These are phyloP conservation scores for Phoeniculus purpureus DNA, from an alignment of 2,797 vertebrate genomes.

Conservation along the genomic window DNA sequence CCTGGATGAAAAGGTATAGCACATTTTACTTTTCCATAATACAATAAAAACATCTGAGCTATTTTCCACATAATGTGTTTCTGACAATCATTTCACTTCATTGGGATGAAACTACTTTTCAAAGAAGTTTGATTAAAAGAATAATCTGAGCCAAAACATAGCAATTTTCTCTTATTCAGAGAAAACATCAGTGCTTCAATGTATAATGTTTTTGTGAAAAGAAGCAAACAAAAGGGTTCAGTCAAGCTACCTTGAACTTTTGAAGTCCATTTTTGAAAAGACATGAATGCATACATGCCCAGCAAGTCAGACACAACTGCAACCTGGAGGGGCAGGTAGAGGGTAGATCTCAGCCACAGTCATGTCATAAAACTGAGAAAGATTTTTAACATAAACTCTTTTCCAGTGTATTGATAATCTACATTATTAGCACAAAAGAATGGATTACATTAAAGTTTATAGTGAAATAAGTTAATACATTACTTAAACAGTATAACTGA, in stretches of 20 bases:
- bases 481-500: background rate
- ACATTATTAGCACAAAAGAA: background rate
- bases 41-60: background rate
- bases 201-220: background rate
- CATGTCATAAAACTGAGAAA: background rate
- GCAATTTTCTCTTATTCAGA: too few species aligned
- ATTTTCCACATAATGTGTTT: background rate
- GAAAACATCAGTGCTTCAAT: background rate
- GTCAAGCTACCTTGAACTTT: background rate
- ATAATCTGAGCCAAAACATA: too few species aligned
- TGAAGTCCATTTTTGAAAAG: accelerated
- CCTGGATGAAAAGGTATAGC: background rate
- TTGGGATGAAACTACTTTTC: background rate
- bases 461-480: background rate
- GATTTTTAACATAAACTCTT: background rate
- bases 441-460: background rate
- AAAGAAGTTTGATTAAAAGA: background rate
- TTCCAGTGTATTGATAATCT: background rate
- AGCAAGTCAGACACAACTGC: background rate
- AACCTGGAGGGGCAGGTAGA: background rate
- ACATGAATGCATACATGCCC: background rate
- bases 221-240: background rate
- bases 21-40: background rate
- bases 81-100: background rate
- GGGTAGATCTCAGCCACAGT: background rate